Evolutionary conservation across 2,888 invertebrate genomes (phyloP).

Genomic region (Molorchus minor): DNA sequence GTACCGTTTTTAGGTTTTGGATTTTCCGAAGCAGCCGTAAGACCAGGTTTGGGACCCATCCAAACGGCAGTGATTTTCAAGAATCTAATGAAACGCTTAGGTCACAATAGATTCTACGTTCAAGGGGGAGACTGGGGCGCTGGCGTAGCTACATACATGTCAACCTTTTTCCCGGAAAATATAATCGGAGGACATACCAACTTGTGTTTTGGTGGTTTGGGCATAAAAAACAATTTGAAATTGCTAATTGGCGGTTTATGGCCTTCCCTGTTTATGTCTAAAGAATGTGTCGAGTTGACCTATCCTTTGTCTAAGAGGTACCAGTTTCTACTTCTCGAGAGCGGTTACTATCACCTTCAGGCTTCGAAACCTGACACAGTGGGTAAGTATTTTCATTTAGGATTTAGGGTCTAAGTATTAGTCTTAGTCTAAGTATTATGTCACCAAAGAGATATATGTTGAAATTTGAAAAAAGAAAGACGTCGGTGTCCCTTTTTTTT

Average conservation of each 20-base stretch:
- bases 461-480: too few relatives aligned
- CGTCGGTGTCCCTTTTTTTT: too few relatives aligned
- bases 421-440: too few relatives aligned
- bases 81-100: constrained; percentile 75
- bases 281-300: constrained; percentile 18
- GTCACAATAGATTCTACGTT: constrained; percentile 71
- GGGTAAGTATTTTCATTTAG: too few relatives aligned
- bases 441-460: too few relatives aligned
- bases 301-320: background rate
- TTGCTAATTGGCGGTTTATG: background rate
- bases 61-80: constrained; percentile 69
- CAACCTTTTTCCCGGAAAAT: constrained; percentile 70
- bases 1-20: constrained; percentile 58
- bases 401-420: too few relatives aligned
- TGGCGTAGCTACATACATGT: constrained; percentile 68
- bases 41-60: constrained; percentile 68
- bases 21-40: constrained; percentile 65
- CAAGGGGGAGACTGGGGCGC: constrained; percentile 89
- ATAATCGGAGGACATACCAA: constrained; percentile 68
- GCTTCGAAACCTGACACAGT: constrained; percentile 20
- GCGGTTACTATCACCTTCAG: constrained; percentile 58
- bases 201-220: constrained; percentile 62
- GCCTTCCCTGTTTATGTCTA: constrained; percentile 4
- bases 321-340: constrained; percentile 57
- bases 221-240: background rate